Evolutionary conservation across 2,888 invertebrate species (phyloP), one percentile per base, ranked within the genome.

Genomic region (Meganola albula): DNA sequence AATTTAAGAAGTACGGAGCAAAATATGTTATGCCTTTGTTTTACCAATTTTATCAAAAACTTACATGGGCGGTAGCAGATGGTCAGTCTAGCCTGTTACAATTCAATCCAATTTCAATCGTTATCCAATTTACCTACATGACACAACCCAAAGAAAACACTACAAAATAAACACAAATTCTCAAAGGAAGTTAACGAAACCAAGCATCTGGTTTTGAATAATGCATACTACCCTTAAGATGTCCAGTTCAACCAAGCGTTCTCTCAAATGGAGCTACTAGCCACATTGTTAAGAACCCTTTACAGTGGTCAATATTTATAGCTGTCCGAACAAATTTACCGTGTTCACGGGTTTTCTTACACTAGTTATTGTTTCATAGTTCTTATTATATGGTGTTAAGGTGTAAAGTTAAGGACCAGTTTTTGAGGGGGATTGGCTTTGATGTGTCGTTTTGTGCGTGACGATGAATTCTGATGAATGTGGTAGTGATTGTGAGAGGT

Each of bases 271-370:
- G 63, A 58, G 62, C 72, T 65, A 65, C 56, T 42, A 44, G 52
- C 57, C 61, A 52, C 51, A 60, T 50, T 48, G 50, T 31, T 37
- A 46, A 58, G 62, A 66, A 69, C 69, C 71, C 74, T 68, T 72
- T 72, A 48, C 55, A 38, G 44, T 53, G 62, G 62, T 67, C 68
- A 67, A 67, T 75, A 74, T 76, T 76, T 76, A 76, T 74, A 62
- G 60, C 61, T 44, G 54, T 59, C 57, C 50, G 55, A 62, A 53
- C 62, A 58, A 72, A 65, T 74, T 68, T 65, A 48, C 58, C 60
- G 63, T 58, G 45, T 31, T 32, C 34, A 51, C 16, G 22, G 40
- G 12, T 48, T 51, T 26, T 20, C 7, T 4, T 29, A 23, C 4
- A n/a, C n/a, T n/a, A n/a, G n/a, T n/a, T n/a, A n/a, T 9, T 35